A percentile compares a stretch with the other conserved stretches of the same genome.
These are phyloP conservation scores for Recurvirostra avosetta DNA, from an alignment of 2,113 vertebrate species.

Conservation along the genomic window DNA sequence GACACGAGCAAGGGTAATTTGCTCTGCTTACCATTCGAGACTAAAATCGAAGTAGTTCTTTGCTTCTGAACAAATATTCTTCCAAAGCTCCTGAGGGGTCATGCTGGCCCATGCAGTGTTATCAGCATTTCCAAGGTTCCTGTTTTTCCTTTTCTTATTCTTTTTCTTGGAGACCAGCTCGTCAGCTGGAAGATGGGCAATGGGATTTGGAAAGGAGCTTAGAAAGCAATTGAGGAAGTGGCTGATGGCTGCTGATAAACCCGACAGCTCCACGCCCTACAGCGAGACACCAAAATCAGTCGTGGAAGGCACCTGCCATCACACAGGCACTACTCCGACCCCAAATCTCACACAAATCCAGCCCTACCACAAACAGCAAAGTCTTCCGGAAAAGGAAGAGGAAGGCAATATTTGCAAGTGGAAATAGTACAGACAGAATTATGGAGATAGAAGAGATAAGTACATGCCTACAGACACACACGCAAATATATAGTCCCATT, in stretches of 20 bases:
- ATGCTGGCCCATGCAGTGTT: constrained; percentile 95
- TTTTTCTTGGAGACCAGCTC: constrained; percentile 95
- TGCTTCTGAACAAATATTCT: constrained; percentile 88
- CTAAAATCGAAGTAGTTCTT: constrained; percentile 89
- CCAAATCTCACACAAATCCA: neutral
- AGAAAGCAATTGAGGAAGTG: constrained; percentile 98
- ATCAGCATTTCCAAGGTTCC: constrained; percentile 86
- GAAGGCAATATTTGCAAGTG: neutral
- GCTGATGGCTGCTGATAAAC: constrained; percentile 94
- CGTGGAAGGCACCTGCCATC: neutral
- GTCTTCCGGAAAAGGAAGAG: neutral
- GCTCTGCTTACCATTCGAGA: constrained; percentile 83
- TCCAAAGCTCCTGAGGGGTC: constrained; percentile 94
- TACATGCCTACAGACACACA: neutral
- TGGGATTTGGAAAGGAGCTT: constrained; percentile 92
- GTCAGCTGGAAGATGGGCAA: constrained; percentile 91
- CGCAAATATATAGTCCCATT: neutral
- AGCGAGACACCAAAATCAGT: neutral
- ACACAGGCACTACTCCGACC: neutral
- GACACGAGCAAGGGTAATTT: neutral
- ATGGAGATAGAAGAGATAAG: fast-evolving
- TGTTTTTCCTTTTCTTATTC: constrained; percentile 89
- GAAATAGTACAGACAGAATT: neutral
- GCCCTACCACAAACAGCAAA: neutral
- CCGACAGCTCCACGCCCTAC: constrained; percentile 93